phyloP scores from a whole-genome alignment of 2,888 invertebrate species.

The Pharmacophagus antenor region DNA sequence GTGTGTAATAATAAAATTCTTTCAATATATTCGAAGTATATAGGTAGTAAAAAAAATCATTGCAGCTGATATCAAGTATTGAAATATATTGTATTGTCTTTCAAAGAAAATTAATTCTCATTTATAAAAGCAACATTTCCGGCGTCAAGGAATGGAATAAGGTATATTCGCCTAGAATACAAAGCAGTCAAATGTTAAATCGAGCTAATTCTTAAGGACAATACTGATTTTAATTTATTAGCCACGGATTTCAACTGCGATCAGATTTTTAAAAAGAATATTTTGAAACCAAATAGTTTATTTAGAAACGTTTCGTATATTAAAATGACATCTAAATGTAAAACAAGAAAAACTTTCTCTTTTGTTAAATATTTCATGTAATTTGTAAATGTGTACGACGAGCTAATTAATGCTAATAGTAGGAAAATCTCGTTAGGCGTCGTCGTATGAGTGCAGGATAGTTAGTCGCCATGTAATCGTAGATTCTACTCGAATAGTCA shows the following conservation, averaged over 20 bases:
- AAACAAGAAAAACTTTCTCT: not conserved
- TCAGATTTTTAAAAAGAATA: not conserved
- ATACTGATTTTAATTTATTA: not conserved
- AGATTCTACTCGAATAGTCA: slow-evolving; percentile 25
- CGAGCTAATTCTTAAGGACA: not conserved
- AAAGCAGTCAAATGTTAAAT: not conserved
- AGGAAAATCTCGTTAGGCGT: slow-evolving; percentile 3
- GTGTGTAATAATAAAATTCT: no score
- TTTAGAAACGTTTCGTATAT: not conserved
- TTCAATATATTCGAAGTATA: no score
- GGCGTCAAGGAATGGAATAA: no score
- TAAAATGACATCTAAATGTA: not conserved
- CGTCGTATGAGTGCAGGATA: not conserved
- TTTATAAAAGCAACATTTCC: no score
- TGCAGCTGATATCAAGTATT: no score
- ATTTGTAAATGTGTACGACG: slow-evolving; percentile 5
- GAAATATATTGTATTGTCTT: no score
- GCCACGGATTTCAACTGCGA: not conserved
- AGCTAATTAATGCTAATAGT: slow-evolving; percentile 4
- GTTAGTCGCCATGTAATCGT: slow-evolving; percentile 8
- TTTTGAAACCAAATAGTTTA: not conserved
- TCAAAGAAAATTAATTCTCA: no score
- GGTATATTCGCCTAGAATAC: not conserved
- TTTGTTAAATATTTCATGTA: not conserved
- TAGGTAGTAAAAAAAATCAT: no score